Conservation (phyloP, 2,888 invertebrate genomes). For the Drosophila mimetica region DNA sequence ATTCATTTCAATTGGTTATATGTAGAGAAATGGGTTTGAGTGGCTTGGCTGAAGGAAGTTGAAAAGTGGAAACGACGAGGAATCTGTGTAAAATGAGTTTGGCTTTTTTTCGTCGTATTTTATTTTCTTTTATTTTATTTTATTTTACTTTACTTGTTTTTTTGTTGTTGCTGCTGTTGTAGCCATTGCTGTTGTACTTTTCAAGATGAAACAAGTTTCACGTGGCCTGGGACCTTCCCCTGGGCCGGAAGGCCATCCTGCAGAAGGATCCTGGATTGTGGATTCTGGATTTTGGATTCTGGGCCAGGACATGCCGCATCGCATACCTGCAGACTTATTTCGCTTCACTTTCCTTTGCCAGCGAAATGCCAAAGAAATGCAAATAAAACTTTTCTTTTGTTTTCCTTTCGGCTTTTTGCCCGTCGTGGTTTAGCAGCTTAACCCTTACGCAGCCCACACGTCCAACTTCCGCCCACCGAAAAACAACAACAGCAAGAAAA, state of each 20-base stretch:
- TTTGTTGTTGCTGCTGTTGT: slow-evolving; percentile 1
- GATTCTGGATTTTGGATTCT: slow-evolving; percentile 30
- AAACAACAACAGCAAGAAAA: slow-evolving; percentile 6
- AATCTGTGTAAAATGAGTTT: slow-evolving; percentile 50
- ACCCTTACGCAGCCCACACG: slow-evolving; percentile 33
- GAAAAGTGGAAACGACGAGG: slow-evolving; percentile 32
- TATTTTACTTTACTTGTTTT: not conserved
- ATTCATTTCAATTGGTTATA: slow-evolving; percentile 76
- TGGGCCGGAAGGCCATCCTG: slow-evolving; percentile 20
- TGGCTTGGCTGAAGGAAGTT: slow-evolving; percentile 9
- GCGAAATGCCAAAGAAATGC: slow-evolving; percentile 72
- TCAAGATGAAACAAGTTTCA: slow-evolving; percentile 58
- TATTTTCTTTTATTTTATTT: slow-evolving; percentile 13
- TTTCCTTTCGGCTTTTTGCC: slow-evolving; percentile 19
- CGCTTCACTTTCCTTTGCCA: slow-evolving; percentile 55
- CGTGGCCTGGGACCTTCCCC: slow-evolving; percentile 27
- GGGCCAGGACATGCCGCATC: slow-evolving; percentile 43
- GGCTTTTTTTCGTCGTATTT: slow-evolving; percentile 12
- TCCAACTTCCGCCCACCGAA: not conserved
- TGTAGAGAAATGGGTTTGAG: slow-evolving; percentile 33
- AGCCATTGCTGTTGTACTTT: slow-evolving; percentile 40
- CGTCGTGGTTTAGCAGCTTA: slow-evolving; percentile 36
- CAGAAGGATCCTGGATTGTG: slow-evolving; percentile 20
- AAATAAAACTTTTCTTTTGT: slow-evolving; percentile 64
- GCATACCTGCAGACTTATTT: slow-evolving; percentile 64